Conservation (phyloP, 2,888 invertebrate species). For the Lypha dubia region DNA sequence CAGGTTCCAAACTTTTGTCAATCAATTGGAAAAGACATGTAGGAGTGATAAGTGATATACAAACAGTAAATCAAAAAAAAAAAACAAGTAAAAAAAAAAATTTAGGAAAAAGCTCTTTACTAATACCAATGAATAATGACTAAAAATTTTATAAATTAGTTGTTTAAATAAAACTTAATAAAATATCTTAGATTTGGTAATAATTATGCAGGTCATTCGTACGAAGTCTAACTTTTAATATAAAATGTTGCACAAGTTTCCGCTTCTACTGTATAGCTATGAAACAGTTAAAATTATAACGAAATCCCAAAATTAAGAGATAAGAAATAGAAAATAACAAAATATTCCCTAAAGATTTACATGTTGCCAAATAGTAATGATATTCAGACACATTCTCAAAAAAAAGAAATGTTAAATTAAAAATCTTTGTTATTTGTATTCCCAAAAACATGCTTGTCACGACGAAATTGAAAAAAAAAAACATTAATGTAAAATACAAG, state of each 20-base stretch:
- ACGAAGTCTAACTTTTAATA: background rate
- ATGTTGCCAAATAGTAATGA: slow-evolving; percentile 4
- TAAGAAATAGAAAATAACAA: background rate
- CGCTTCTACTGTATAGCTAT: slow-evolving; percentile 1
- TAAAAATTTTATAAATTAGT: too few relatives aligned
- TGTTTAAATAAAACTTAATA: too few relatives aligned
- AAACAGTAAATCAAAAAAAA: background rate
- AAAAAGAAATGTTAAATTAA: slow-evolving; percentile 8
- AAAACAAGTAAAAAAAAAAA: background rate
- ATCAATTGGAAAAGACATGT: slow-evolving; percentile 19
- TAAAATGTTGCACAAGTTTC: background rate
- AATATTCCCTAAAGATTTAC: background rate
- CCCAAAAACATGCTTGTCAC: slow-evolving; percentile 22
- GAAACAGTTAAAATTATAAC: slow-evolving; percentile 13
- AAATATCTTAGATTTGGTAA: too few relatives aligned
- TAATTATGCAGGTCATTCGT: too few relatives aligned
- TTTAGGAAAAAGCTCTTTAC: too few relatives aligned
- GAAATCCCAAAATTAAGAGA: background rate
- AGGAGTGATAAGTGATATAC: background rate
- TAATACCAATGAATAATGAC: too few relatives aligned
- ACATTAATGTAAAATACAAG: slow-evolving; percentile 11
- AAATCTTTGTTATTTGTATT: background rate
- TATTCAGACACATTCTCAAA: slow-evolving; percentile 4
- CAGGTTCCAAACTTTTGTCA: slow-evolving; percentile 18
- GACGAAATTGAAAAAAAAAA: slow-evolving; percentile 32